Percentiles rank a stretch among this genome's conserved stretches.
Conservation (phyloP, 2,797 vertebrate species). For the Hoplostethus atlanticus region DNA sequence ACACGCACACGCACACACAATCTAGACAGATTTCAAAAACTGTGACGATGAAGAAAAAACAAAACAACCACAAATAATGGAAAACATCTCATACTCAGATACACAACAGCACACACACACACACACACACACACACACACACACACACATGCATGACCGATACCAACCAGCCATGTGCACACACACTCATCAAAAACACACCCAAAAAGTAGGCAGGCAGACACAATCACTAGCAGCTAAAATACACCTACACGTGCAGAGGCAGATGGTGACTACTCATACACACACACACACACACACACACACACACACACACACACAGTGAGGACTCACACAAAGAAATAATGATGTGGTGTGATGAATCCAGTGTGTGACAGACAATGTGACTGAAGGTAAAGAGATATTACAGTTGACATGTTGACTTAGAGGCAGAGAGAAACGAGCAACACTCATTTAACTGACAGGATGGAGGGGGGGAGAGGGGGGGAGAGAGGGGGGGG, state of each 20-base stretch:
- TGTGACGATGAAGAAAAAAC: not conserved
- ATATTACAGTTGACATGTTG: conserved; percentile 52
- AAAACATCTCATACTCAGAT: not conserved
- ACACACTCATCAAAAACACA: too few species aligned
- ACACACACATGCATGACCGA: not conserved
- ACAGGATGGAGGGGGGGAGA: conserved; percentile 11
- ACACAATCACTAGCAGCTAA: too few species aligned
- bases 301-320: not conserved
- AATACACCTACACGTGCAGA: too few species aligned
- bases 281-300: not conserved
- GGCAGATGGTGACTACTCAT: not conserved
- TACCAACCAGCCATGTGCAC: too few species aligned
- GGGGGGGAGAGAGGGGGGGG: conserved; percentile 8
- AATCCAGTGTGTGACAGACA: not conserved
- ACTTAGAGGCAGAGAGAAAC: conserved; percentile 61
- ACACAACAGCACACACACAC: not conserved
- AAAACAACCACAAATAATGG: not conserved
- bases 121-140: not conserved
- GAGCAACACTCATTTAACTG: conserved; percentile 50
- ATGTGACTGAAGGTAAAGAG: conserved; percentile 17
- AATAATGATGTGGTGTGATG: conserved; percentile 19
- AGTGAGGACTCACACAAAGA: not conserved
- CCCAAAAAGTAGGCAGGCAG: too few species aligned
- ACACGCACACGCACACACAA: not conserved
- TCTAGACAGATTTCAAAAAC: not conserved